These are phyloP conservation scores for Remorina albescens DNA, from an alignment of 2,797 vertebrate genomes.

Conservation along the genomic window DNA sequence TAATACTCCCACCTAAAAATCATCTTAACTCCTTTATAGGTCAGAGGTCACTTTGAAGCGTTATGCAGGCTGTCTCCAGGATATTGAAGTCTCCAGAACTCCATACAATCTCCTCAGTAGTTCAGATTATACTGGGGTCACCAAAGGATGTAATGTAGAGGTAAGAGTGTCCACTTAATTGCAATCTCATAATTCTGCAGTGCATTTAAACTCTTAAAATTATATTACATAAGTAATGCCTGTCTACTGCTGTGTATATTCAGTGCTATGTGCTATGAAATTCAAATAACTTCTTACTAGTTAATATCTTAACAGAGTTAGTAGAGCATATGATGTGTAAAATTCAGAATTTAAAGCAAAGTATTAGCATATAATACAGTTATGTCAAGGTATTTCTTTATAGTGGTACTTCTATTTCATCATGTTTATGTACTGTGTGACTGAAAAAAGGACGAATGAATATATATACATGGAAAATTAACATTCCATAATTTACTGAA, in stretches of 20 bases:
- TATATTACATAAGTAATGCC: background rate
- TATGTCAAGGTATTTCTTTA: background rate
- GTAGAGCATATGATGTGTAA: background rate
- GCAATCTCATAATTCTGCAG: background rate
- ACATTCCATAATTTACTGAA: constrained; percentile 16
- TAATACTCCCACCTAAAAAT: constrained; percentile 22
- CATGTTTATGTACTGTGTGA: background rate
- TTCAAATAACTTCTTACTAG: background rate
- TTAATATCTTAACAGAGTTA: background rate
- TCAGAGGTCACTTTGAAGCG: constrained; percentile 92
- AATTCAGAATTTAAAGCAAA: background rate
- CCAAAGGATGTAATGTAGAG: constrained; percentile 90
- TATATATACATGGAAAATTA: background rate
- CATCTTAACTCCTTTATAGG: constrained; percentile 78
- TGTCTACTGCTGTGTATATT: background rate
- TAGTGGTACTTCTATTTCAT: background rate
- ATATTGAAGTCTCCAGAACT: constrained; percentile 96
- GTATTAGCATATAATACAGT: background rate
- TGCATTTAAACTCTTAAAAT: constrained; percentile 4
- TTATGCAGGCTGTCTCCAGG: constrained; percentile 93
- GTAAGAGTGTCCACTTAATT: constrained; percentile 53
- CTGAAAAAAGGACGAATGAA: background rate
- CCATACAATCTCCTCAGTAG: constrained; percentile 96
- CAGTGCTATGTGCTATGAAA: background rate
- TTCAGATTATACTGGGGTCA: constrained; percentile 94